These are phyloP conservation scores for Perodicticus potto DNA, from an alignment of 2,797 vertebrate genomes.

Conservation along the genomic window DNA sequence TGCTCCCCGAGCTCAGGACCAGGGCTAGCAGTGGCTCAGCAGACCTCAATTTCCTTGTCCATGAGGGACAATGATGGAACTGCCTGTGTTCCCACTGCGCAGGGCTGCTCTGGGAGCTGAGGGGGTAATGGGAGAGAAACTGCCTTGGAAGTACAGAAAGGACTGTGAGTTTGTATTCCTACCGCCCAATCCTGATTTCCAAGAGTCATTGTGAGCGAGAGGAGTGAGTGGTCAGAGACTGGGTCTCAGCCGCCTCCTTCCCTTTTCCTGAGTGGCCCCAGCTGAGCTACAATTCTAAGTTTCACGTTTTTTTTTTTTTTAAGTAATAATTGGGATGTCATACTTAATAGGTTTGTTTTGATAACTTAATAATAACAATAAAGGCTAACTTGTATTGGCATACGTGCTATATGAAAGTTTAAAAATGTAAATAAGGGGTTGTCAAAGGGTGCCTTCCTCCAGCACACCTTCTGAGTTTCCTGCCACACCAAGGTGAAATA, in stretches of 20 bases:
- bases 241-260: background rate
- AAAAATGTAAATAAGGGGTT: background rate
- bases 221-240: fast-evolving
- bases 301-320: background rate
- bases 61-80: background rate
- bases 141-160: background rate
- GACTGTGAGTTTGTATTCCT: background rate
- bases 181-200: background rate
- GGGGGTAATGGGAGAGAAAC: background rate
- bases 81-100: fast-evolving
- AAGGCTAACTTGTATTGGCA: background rate
- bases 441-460: background rate
- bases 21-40: background rate
- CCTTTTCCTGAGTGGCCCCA: too few species aligned
- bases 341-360: background rate
- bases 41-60: background rate
- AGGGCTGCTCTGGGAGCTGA: background rate
- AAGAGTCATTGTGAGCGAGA: background rate
- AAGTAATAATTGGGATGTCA: background rate
- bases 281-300: background rate
- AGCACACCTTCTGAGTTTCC: background rate
- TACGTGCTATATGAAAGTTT: background rate
- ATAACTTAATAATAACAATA: background rate
- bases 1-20: background rate
- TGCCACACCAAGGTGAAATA: background rate